A percentile compares a stretch with the other conserved stretches of the same genome.
Conservation (phyloP, 2,888 invertebrate genomes). For the Diplazon laetatorius region DNA sequence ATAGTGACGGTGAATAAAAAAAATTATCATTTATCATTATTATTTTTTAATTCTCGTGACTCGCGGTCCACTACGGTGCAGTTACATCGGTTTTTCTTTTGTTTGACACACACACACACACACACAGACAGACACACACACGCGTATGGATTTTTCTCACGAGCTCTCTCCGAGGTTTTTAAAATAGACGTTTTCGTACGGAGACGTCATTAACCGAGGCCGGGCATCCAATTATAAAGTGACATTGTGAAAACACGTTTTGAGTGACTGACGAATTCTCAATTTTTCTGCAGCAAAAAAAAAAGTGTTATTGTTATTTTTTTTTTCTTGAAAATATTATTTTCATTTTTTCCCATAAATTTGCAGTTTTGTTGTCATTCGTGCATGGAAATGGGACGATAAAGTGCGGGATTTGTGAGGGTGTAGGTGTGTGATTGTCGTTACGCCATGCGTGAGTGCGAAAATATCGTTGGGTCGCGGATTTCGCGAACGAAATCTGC, state of each 20-base stretch:
- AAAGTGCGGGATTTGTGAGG: not conserved
- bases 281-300: not conserved
- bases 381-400: constrained; percentile 1
- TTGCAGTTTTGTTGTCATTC: not conserved
- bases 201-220: constrained; percentile 38
- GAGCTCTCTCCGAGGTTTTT: constrained; percentile 16
- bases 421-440: not conserved
- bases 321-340: constrained; percentile 1
- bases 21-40: no score
- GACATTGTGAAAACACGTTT: constrained; percentile 25
- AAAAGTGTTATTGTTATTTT: constrained; percentile 4
- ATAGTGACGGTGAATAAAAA: not conserved
- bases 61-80: not conserved
- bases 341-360: not conserved
- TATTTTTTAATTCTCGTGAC: not conserved
- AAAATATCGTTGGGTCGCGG: constrained; percentile 23
- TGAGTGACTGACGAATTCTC: constrained; percentile 33
- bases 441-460: constrained; percentile 27
- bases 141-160: constrained; percentile 43
- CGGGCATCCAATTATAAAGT: constrained; percentile 51
- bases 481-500: constrained; percentile 2
- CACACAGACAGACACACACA: not conserved
- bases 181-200: constrained; percentile 35
- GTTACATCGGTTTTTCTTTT: constrained; percentile 41
- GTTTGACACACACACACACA: not conserved